phyloP scores from a whole-genome alignment of 2,797 vertebrate genomes.

The Emydoidea blandingii region DNA sequence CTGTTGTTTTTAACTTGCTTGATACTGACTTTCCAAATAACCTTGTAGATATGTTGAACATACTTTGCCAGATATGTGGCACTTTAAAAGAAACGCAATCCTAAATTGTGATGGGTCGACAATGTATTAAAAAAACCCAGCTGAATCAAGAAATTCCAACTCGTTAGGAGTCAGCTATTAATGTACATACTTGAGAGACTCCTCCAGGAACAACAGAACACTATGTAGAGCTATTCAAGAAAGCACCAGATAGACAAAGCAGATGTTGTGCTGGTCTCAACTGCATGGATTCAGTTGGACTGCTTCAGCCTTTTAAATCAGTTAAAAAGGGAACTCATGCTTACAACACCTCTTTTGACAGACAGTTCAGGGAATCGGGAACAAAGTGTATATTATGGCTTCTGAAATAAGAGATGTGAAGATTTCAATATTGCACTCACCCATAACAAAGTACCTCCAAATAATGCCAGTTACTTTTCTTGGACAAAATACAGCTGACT shows the following conservation, averaged over 20 bases:
- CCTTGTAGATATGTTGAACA: not conserved
- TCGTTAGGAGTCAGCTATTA: not conserved
- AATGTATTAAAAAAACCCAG: not conserved
- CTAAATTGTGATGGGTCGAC: not conserved
- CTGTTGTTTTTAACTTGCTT: fast-evolving
- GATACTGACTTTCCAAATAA: not conserved
- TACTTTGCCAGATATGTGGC: not conserved
- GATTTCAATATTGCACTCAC: not conserved
- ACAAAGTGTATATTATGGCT: not conserved
- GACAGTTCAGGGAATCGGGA: not conserved
- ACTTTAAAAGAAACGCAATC: not conserved
- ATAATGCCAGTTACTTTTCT: not conserved
- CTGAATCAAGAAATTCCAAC: not conserved
- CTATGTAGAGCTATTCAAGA: not conserved
- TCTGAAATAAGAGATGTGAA: not conserved
- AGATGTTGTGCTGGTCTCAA: conserved; percentile 26
- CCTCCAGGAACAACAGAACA: not conserved
- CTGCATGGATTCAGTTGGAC: not conserved
- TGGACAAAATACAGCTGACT: not conserved
- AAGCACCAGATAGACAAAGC: conserved; percentile 34
- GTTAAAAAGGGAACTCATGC: not conserved
- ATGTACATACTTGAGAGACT: not conserved
- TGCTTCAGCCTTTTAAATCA: conserved; percentile 28
- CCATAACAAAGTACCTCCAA: not conserved
- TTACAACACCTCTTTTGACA: not conserved